A percentile compares a stretch with the other conserved stretches of the same genome.
These are phyloP conservation scores for Girardia tigrina DNA, from an alignment of 2,888 invertebrate species.

Conservation along the genomic window DNA sequence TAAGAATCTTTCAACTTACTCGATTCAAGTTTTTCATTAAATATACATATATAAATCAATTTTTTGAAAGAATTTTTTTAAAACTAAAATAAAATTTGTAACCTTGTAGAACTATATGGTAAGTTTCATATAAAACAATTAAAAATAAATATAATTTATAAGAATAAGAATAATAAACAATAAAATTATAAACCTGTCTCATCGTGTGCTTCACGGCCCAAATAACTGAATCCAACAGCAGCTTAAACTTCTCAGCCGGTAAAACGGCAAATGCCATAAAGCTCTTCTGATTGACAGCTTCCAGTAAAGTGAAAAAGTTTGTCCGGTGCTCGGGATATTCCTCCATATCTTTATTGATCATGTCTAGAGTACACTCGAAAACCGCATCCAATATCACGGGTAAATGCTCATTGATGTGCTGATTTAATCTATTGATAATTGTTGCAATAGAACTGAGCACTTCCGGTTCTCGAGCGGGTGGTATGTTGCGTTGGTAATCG, in stretches of 20 bases:
- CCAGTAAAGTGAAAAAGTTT: conserved; percentile 82
- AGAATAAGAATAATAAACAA: too few species aligned
- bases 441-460: conserved; percentile 87
- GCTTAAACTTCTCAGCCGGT: conserved; percentile 86
- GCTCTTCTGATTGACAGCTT: conserved; percentile 62
- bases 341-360: conserved; percentile 97
- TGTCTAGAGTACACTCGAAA: conserved; percentile 93
- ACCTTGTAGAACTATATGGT: too few species aligned
- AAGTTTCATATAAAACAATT: too few species aligned
- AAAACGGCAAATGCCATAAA: conserved; percentile 71
- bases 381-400: conserved; percentile 97
- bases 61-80: too few species aligned
- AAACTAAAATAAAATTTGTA: too few species aligned
- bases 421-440: conserved; percentile 72
- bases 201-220: conserved; percentile 99
- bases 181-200: conserved; percentile 83
- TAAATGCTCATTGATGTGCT: conserved; percentile 77
- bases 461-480: conserved; percentile 88
- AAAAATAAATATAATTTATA: too few species aligned
- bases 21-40: too few species aligned
- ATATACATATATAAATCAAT: too few species aligned
- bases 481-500: conserved; percentile 89
- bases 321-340: conserved; percentile 95
- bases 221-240: conserved; percentile 92
- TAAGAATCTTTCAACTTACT: too few species aligned